Conservation (phyloP, 1,140 invertebrate species). For the Sipha flava region DNA sequence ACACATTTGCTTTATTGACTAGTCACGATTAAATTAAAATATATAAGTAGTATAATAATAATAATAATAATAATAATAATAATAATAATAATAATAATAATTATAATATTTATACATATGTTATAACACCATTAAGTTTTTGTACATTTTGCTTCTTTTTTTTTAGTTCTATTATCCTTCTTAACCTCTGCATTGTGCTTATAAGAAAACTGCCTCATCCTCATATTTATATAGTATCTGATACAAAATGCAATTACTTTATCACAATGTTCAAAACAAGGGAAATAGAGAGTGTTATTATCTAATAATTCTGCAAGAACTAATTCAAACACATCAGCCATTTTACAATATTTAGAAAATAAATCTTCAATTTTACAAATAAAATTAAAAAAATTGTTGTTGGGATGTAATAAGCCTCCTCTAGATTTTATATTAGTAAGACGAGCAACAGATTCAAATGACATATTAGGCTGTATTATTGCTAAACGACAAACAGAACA, state of each 20-base stretch:
- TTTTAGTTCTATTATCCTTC: not conserved
- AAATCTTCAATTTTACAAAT: not conserved
- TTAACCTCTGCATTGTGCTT: not conserved
- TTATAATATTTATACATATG: no score
- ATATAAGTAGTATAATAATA: no score
- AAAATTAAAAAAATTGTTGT: not conserved
- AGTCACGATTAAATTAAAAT: no score
- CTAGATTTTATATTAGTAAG: not conserved
- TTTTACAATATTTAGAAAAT: not conserved
- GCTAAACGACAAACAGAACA: not conserved
- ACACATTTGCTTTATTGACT: no score
- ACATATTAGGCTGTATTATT: not conserved
- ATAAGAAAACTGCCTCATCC: not conserved
- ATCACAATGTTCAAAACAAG: not conserved
- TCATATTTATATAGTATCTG: not conserved
- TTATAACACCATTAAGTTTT: no score
- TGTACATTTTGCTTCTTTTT: not conserved
- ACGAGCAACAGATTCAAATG: not conserved
- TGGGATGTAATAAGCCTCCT: not conserved
- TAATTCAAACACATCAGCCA: not conserved
- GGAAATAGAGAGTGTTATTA: not conserved
- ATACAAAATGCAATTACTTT: not conserved
- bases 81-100: no score
- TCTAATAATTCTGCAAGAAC: not conserved
- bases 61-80: no score